Evolutionary conservation across 2,797 vertebrate species (phyloP).

Genomic region (Syncerus caffer): DNA sequence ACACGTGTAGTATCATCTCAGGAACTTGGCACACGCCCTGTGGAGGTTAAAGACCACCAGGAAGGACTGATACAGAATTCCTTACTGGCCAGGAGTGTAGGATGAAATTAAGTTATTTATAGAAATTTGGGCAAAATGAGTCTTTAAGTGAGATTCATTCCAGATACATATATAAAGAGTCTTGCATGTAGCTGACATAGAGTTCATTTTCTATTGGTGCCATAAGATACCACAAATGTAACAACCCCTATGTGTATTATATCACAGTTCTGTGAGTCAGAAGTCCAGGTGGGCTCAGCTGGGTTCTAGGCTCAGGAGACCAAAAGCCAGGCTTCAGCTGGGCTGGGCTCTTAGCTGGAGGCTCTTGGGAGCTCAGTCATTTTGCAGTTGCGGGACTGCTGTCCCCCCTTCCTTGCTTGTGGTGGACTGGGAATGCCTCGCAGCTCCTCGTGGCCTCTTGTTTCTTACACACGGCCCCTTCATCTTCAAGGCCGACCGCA

Average conservation of each 20-base stretch:
- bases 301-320: neutral
- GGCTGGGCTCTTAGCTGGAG: neutral
- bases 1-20: neutral
- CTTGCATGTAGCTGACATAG: neutral
- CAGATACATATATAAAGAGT: neutral
- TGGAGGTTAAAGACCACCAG: neutral
- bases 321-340: neutral
- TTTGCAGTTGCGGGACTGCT: neutral
- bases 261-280: neutral
- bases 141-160: slow-evolving; percentile 5
- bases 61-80: neutral
- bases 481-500: neutral
- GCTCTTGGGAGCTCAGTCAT: neutral
- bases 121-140: neutral
- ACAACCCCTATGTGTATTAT: neutral
- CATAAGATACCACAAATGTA: neutral
- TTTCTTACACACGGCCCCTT: neutral
- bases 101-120: neutral
- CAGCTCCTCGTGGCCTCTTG: neutral
- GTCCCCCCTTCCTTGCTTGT: neutral
- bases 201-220: neutral
- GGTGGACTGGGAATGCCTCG: neutral
- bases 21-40: neutral
- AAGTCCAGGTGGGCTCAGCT: neutral
- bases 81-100: neutral